Percentiles rank a stretch among this genome's conserved stretches.
phyloP scores from a whole-genome alignment of 2,113 vertebrate genomes.

The Ondatra zibethicus region DNA sequence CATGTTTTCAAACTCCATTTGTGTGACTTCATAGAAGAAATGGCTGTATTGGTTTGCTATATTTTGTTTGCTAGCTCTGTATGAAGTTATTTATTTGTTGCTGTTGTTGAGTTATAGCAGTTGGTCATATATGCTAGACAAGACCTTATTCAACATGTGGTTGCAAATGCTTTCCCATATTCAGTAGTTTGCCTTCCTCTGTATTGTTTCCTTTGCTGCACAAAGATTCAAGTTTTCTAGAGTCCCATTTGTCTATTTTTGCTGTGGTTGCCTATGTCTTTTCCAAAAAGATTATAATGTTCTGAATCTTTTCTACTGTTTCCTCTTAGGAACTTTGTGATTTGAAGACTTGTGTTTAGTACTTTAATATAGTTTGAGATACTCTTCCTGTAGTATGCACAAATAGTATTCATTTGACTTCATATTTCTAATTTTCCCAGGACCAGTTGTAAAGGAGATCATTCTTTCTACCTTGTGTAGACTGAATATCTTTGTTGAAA shows the following conservation, averaged over 20 bases:
- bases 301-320: not conserved
- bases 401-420: not conserved
- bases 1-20: not conserved
- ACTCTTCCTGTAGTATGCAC: not conserved
- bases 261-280: not conserved
- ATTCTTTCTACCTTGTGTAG: not conserved
- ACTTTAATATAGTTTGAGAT: not conserved
- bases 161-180: not conserved
- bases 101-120: not conserved
- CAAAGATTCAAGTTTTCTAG: not conserved
- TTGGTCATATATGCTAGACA: not conserved
- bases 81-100: not conserved
- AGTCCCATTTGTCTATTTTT: not conserved
- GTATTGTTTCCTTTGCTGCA: not conserved
- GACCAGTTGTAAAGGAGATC: not conserved
- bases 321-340: not conserved
- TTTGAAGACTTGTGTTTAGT: not conserved
- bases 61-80: not conserved
- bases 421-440: not conserved
- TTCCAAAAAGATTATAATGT: not conserved
- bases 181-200: not conserved
- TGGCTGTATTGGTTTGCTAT: not conserved
- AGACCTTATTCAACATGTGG: not conserved
- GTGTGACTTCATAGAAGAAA: not conserved
- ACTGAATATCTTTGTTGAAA: not conserved